Evolutionary conservation across 2,797 vertebrate genomes (phyloP).

Genomic region (Rhabdophis nuchalis): DNA sequence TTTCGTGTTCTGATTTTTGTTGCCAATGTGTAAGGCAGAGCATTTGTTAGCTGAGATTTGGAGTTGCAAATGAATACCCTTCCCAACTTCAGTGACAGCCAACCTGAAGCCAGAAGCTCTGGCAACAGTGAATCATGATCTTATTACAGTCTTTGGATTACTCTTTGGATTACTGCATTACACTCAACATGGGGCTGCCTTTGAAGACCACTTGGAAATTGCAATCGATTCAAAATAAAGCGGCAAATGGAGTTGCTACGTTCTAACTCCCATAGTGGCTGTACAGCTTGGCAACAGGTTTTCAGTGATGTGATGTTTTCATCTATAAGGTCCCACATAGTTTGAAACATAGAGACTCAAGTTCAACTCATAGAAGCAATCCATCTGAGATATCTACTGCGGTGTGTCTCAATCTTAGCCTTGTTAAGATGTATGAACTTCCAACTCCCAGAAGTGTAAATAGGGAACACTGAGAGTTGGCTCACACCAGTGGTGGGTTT

Average conservation of each 20-base stretch:
- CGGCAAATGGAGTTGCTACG: not conserved
- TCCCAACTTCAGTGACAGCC: not conserved
- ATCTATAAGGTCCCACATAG: not conserved
- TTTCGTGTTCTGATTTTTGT: no score
- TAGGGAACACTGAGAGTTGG: not conserved
- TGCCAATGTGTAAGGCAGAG: no score
- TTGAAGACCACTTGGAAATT: not conserved
- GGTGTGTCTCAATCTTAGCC: not conserved
- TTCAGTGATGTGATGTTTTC: not conserved
- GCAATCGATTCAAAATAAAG: not conserved
- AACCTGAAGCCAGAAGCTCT: not conserved
- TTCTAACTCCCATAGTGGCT: not conserved
- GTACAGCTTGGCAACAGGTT: not conserved
- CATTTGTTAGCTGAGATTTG: no score
- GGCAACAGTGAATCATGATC: not conserved
- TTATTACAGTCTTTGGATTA: not conserved
- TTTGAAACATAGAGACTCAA: not conserved
- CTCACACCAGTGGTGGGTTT: not conserved
- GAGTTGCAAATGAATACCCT: not conserved
- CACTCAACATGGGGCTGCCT: not conserved
- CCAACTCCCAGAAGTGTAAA: not conserved
- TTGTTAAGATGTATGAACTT: not conserved
- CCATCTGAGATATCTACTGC: not conserved
- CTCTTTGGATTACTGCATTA: not conserved
- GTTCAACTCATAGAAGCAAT: not conserved